Base-by-base conservation (phyloP, 2,113 vertebrate species). In the Oncorhynchus tshawytscha region DNA sequence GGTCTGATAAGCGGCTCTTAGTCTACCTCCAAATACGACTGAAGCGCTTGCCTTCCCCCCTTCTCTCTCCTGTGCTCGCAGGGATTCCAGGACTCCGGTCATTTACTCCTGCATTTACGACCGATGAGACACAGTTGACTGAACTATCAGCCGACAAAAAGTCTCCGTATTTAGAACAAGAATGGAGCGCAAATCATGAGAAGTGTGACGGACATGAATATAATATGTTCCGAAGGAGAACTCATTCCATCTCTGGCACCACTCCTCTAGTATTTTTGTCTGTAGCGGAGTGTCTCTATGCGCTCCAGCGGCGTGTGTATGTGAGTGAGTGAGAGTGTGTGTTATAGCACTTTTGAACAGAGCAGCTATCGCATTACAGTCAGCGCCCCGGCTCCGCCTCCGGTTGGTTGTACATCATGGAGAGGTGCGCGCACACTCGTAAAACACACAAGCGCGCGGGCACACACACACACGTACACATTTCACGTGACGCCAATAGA, bases 321-420 rank as follows among this genome's bases (percentile, higher is more conserved):
- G 65, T 82, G 84, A 15, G 83, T 75, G 67, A 67, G 84, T 51
- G 78, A 27, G 49, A 34, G 74, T 59, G 74, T 80, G 79, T 16
- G 79, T 57, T 92, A 93, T 93, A 77, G 88, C 76, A 88, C 87
- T 85, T 92, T 87, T 90, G 91, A 94, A 90, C 92, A 73, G 90
- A 88, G 86, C 86, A 87, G 92, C 94, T 89, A 93, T 94, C 94
- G 93, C 93, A 91, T 95, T 94, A 94, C 95, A 94, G 93, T 91
- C 91, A 77, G 91, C 91, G 91, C 91, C 87, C 86, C 88, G 88
- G 88, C 92, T 87, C 94, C 95, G 93, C 95, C 94, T 86, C 88
- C 91, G 89, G 90, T 82, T 88, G 80, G 81, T 83, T 85, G 79
- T 90, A 85, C 90, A 91, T 92, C 91, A 91, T 74, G 72, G 90